A percentile compares a stretch with the other conserved stretches of the same genome.
These are phyloP conservation scores for Gavia stellata DNA, from an alignment of 2,113 vertebrate genomes.

Conservation along the genomic window DNA sequence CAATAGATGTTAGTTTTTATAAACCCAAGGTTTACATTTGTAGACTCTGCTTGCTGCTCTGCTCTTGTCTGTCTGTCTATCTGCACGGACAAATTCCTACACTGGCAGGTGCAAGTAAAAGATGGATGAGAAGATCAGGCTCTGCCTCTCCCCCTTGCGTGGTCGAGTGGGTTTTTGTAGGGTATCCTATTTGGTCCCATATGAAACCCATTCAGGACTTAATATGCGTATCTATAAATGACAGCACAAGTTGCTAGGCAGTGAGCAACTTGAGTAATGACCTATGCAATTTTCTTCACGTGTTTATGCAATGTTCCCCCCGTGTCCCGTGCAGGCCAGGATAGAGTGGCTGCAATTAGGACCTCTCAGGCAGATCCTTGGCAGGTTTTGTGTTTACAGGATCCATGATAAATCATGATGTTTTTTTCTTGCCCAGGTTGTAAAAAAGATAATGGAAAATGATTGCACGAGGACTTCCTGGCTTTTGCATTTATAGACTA, in stretches of 20 bases:
- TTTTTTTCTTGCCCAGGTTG: neutral
- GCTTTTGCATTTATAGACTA: neutral
- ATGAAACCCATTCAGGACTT: neutral
- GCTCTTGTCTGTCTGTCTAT: neutral
- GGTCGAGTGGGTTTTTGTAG: neutral
- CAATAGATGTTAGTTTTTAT: neutral
- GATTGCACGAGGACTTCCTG: neutral
- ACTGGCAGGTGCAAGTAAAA: accelerated
- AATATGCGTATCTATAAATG: neutral
- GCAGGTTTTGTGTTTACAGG: neutral
- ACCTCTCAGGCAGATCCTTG: neutral
- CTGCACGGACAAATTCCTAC: neutral
- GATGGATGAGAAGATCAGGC: neutral
- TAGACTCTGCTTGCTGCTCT: neutral
- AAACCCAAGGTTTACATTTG: neutral
- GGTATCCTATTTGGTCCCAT: neutral
- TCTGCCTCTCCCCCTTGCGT: neutral
- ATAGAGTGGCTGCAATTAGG: neutral
- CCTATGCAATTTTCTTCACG: neutral
- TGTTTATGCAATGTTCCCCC: neutral
- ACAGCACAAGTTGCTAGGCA: neutral
- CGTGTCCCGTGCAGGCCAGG: neutral
- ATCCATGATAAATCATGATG: neutral
- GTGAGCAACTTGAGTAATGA: neutral
- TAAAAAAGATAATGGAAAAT: neutral